Base-by-base conservation (phyloP, 2,797 vertebrate species). In the Oreochromis mossambicus region DNA sequence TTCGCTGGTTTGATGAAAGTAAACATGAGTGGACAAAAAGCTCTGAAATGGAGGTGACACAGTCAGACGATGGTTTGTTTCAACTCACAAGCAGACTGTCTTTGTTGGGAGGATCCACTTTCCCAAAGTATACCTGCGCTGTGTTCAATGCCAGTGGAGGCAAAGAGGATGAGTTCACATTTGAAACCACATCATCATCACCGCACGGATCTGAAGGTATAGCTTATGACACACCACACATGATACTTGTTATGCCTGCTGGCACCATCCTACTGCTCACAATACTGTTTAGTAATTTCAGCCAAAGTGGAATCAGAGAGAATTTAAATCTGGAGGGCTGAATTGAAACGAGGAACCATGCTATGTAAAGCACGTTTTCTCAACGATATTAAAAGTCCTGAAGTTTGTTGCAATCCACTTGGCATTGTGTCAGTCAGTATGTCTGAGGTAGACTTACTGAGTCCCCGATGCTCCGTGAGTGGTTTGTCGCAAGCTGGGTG, bases 1-100 rank as follows among this genome's bases (percentile, higher is more conserved):
- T 97, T 58, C 77, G 8, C 19, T 97, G 96, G 96, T 94, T 93
- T 50, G 93, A 51, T 10, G 11, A 10, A 2, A 24, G 24, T 24
- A 1, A 12, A 0, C 0, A 0, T 0, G 82, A 94, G 0, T 91
- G 85, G 93, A 93, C 85, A 2, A 0, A 0, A 1, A 92, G 66
- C 3, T 2, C 92, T 19, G 0, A 14, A 2, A 68, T 70, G 21
- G 3, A 24, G 1, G 12, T 0, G 0, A 8, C 1, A 5, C 0
- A 1, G 32, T 68, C 5, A 3, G 5, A 29, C 0, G 36, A 29
- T 2, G 88, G 91, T 58, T 90, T 92, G 19, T 86, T 94, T 52
- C 6, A 26, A 2, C 91, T 97, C 9, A 83, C 56, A 1, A 96
- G 95, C 88, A 83, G n/a, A 24, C 82, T 96, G 12, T 6, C 9